phyloP scores from a whole-genome alignment of 1,140 invertebrate species.

The Hylyphantes graminicola region DNA sequence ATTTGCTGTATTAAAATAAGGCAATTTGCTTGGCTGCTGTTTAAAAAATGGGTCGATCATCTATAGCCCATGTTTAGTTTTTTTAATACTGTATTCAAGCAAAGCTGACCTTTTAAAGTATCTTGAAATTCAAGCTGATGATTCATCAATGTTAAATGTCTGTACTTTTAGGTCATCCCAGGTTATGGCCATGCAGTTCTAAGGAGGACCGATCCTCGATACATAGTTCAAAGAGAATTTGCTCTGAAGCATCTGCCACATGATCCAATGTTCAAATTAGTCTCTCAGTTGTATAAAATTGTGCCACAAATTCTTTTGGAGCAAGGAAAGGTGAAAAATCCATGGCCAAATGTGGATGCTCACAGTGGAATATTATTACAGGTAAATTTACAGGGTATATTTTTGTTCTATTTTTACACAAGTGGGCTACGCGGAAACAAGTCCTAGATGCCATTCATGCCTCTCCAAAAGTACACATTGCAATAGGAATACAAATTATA shows the following conservation, averaged over 20 bases:
- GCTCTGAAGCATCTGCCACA: constrained; percentile 93
- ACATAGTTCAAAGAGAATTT: constrained; percentile 94
- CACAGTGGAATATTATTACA: constrained; percentile 93
- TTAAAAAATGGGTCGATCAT: too few relatives aligned
- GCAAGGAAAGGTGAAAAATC: constrained; percentile 97
- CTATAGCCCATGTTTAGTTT: too few relatives aligned
- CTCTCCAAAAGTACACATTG: too few relatives aligned
- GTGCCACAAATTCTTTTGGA: constrained; percentile 93
- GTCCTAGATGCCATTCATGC: too few relatives aligned
- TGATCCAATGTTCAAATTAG: constrained; percentile 91
- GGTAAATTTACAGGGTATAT: constrained; percentile 67
- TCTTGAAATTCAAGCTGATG: too few relatives aligned
- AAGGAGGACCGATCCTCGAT: constrained; percentile 95
- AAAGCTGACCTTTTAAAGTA: too few relatives aligned
- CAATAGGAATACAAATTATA: too few relatives aligned
- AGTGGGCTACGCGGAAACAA: too few relatives aligned
- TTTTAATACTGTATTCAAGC: too few relatives aligned
- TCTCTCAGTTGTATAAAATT: constrained; percentile 92
- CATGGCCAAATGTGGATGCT: constrained; percentile 98
- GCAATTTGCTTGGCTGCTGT: too few relatives aligned
- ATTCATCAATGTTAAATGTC: background rate
- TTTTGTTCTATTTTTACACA: background rate
- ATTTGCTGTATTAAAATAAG: too few relatives aligned
- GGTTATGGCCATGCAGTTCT: constrained; percentile 97
- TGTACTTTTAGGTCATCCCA: constrained; percentile 81